Base-by-base conservation (phyloP, 2,797 vertebrate genomes). In the Sebastes steindachneri region DNA sequence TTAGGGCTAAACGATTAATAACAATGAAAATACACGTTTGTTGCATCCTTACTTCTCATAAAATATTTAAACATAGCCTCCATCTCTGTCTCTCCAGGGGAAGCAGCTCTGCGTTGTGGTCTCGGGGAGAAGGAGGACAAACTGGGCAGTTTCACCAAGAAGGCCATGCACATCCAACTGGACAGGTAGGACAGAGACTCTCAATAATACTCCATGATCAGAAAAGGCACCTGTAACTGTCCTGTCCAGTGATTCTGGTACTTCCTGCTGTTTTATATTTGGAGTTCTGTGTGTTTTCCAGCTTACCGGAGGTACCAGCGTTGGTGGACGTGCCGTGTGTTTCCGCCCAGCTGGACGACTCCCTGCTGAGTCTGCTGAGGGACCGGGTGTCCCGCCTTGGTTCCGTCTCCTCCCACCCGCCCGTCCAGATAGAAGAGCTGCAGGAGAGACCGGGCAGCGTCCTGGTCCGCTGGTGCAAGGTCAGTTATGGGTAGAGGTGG, bases 391-490 rank as follows among this genome's bases (percentile, higher is more conserved):
- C 93, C 77, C 96, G 93, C 9, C 97, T 98, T 9, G 97, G 97
- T 64, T 95, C 96, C 0, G 96, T 99, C 83, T 97, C 98, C 1
- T 98, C 98, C 48, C 97, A 96, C 73, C 98, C 98, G 0, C 98
- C 98, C 0, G 97, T 99, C 0, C 98, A 97, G 93, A 97, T 99
- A 14, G 98, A 99, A 12, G 97, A 99, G 77, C 96, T 99, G 15
- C 94, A 98, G 86, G 98, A 99, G 94, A 96, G 98, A 67, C 97
- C 98, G 0, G 98, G 98, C 11, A 95, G 97, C 48, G 96, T 99
- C 84, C 94, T 98, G 74, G 98, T 99, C 64, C 96, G 97, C 77
- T 99, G 98, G 98, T 98, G 97, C 92, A 99, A 99, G 97, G 98
- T 99, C 62, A 54, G 96, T 45, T 17, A 45, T 17, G 15, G 3